These are phyloP conservation scores for Argyrosomus japonicus DNA, from an alignment of 2,113 vertebrate species.

Conservation along the genomic window DNA sequence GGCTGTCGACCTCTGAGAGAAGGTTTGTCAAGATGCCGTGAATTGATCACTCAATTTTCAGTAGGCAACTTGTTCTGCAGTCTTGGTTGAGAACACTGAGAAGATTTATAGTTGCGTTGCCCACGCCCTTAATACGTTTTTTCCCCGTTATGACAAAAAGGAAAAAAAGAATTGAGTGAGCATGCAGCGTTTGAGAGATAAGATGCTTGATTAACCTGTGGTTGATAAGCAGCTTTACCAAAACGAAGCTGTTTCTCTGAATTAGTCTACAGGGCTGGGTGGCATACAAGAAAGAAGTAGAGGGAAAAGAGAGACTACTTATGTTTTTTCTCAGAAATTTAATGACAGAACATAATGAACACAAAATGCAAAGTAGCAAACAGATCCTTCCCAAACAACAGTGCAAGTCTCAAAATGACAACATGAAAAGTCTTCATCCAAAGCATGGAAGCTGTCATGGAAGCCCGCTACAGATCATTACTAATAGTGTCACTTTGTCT, in stretches of 20 bases:
- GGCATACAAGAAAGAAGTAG: neutral
- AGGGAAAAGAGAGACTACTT: neutral
- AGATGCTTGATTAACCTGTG: constrained; percentile 67
- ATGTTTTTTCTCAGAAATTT: constrained; percentile 12
- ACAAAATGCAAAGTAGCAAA: neutral
- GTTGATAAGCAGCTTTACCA: constrained; percentile 35
- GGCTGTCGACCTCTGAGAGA: neutral
- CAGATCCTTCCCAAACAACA: neutral
- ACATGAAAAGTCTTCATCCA: neutral
- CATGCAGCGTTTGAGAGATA: constrained; percentile 42
- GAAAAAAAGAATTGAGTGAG: neutral
- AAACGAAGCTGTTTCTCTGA: constrained; percentile 47
- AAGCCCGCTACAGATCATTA: neutral
- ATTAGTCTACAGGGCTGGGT: neutral
- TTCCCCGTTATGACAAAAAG: neutral
- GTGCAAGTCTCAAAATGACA: neutral
- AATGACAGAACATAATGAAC: neutral
- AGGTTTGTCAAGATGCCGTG: neutral
- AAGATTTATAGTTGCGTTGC: constrained; percentile 55
- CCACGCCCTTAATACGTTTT: constrained; percentile 25
- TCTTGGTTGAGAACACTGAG: neutral
- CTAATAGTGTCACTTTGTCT: neutral
- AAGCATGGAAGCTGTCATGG: too few species aligned
- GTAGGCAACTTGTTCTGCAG: constrained; percentile 28
- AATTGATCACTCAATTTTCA: constrained; percentile 12